Evolutionary conservation across 1,140 invertebrate species (phyloP).

Genomic region (Caerostris extrusa): DNA sequence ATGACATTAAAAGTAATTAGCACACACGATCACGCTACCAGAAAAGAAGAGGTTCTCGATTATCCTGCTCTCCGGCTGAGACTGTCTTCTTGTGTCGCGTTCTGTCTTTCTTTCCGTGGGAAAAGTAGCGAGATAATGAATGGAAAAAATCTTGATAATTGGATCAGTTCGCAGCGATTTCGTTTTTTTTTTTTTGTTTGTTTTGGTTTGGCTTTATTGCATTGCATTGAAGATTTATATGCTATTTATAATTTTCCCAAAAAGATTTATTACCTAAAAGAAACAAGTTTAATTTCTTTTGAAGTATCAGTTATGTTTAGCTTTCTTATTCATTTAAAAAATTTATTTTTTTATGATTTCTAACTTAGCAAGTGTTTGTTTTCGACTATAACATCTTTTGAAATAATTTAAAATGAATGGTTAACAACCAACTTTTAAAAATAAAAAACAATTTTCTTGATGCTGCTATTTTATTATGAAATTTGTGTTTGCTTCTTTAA

Average conservation of each 20-base stretch:
- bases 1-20: conserved; percentile 29
- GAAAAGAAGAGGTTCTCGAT: not conserved
- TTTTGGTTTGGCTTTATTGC: too few species aligned
- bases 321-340: too few species aligned
- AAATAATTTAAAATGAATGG: too few species aligned
- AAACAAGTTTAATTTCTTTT: too few species aligned
- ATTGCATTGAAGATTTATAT: not conserved
- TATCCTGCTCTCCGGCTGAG: not conserved
- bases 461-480: too few species aligned
- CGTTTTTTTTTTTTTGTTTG: not conserved
- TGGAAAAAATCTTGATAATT: not conserved
- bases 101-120: not conserved
- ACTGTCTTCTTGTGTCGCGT: not conserved
- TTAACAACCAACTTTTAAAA: too few species aligned
- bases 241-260: not conserved
- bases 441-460: too few species aligned
- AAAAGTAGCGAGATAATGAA: not conserved
- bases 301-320: too few species aligned
- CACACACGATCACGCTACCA: not conserved
- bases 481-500: too few species aligned
- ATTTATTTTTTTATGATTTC: too few species aligned
- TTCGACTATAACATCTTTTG: too few species aligned
- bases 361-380: too few species aligned
- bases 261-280: not conserved
- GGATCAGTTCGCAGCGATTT: not conserved